Evolutionary conservation across 2,888 invertebrate species (phyloP), one percentile per base, ranked within the genome.

Genomic region (Pharmacophagus antenor): DNA sequence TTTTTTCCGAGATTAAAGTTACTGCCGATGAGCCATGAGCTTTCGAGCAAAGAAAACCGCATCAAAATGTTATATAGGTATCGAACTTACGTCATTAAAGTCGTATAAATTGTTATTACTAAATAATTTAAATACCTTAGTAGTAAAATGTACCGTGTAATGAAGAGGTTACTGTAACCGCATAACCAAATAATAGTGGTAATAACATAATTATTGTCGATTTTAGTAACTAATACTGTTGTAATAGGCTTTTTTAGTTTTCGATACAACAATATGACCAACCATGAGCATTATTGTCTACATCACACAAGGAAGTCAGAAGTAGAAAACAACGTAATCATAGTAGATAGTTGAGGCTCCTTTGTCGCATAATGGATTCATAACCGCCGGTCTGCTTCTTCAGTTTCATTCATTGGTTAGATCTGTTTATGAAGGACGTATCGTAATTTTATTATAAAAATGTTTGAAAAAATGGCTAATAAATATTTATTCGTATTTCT

Each of bases 301-400:
- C n/a, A 37, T n/a, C 37, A 37, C n/a, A 44, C 42, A 44, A 44
- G 42, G 42, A 44, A 18, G 20, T 18, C 18, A 17, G 18, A 42
- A 8, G 17, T n/a, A 44, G 42, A 44, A 44, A 44, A 44, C 42
- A 44, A 8, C 15, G 20, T 44, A n/a, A 20, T 18, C 42, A 18
- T 44, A 44, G 15, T 44, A 44, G 42, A 44, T 20, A 44, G 42
- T 44, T 44, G 7, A 44, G 42, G 8, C 2, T 48, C 48, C 48
- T 48, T 49, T 49, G 49, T 25, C 18, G n/a, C 25, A 27, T 25
- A 49, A 25, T 27, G 27, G 49, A 49, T 10, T n/a, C 25, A 18
- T 18, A 49, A 49, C 49, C 18, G 23, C 10, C 25, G 49, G 4
- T 2, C 6, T 2, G 47, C 49, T 18, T 49, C 25, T 10, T 49